Evolutionary conservation across 2,797 vertebrate genomes (phyloP).

Genomic region (Chelon auratus): DNA sequence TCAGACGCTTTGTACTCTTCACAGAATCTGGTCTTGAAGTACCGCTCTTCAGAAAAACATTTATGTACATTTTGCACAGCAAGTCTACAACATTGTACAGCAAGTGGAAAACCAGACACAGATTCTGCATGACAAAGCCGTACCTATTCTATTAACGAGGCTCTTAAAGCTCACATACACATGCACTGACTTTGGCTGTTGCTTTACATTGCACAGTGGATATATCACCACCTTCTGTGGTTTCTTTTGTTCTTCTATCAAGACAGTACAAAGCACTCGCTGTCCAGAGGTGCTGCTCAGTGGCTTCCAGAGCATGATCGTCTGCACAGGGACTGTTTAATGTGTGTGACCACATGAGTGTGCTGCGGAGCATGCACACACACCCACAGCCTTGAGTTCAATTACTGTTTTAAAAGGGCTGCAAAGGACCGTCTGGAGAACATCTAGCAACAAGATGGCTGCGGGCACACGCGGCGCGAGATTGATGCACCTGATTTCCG

Average conservation of each 20-base stretch:
- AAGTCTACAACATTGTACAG: neutral
- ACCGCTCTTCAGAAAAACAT: neutral
- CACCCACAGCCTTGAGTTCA: slow-evolving; percentile 4
- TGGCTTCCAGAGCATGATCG: neutral
- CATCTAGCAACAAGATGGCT: slow-evolving; percentile 1
- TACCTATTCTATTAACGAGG: neutral
- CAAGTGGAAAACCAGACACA: neutral
- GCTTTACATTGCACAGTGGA: neutral
- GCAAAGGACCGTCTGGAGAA: neutral
- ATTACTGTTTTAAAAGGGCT: neutral
- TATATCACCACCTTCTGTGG: neutral
- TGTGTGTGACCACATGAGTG: slow-evolving; percentile 39
- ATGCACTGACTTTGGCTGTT: neutral
- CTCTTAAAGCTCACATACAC: neutral
- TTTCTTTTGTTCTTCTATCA: slow-evolving; percentile 5
- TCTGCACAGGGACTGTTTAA: neutral
- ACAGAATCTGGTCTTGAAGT: neutral
- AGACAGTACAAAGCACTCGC: neutral
- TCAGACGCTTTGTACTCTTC: neutral
- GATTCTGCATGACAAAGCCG: neutral
- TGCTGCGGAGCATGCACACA: slow-evolving; percentile 29
- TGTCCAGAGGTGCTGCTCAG: neutral
- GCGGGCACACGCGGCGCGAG: neutral
- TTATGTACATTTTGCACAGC: neutral
- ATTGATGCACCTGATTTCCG: slow-evolving; percentile 37